Evolutionary conservation across 2,888 invertebrate species (phyloP).

Genomic region (Troilus luridus): DNA sequence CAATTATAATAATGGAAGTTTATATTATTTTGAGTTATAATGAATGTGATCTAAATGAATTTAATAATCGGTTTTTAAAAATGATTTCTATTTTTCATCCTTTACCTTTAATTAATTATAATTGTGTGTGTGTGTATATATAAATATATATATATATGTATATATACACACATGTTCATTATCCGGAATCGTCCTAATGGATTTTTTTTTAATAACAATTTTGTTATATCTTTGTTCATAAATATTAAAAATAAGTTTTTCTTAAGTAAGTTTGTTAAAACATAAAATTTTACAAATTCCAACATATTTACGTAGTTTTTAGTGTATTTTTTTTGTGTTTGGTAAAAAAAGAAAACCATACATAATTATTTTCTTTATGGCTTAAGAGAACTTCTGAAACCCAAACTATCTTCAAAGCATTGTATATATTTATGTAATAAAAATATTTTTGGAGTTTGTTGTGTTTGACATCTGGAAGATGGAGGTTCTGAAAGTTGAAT

Average conservation of each 20-base stretch:
- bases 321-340: neutral
- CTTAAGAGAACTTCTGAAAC: neutral
- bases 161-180: too few species aligned
- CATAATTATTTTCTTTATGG: neutral
- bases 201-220: slow-evolving; percentile 1
- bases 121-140: neutral
- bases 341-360: neutral
- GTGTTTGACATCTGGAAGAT: neutral
- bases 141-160: too few species aligned
- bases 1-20: neutral
- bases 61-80: neutral
- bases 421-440: neutral
- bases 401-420: neutral
- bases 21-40: neutral
- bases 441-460: neutral
- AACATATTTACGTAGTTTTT: too few species aligned
- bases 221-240: neutral
- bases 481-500: neutral
- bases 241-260: neutral
- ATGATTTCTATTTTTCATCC: slow-evolving; percentile 11
- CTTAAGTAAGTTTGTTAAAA: neutral
- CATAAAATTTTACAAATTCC: neutral
- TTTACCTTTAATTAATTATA: neutral
- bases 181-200: neutral
- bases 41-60: neutral